Percentiles rank a stretch among this genome's conserved stretches.
Evolutionary conservation across 2,113 vertebrate species (phyloP).

Genomic region (Tursiops truncatus): DNA sequence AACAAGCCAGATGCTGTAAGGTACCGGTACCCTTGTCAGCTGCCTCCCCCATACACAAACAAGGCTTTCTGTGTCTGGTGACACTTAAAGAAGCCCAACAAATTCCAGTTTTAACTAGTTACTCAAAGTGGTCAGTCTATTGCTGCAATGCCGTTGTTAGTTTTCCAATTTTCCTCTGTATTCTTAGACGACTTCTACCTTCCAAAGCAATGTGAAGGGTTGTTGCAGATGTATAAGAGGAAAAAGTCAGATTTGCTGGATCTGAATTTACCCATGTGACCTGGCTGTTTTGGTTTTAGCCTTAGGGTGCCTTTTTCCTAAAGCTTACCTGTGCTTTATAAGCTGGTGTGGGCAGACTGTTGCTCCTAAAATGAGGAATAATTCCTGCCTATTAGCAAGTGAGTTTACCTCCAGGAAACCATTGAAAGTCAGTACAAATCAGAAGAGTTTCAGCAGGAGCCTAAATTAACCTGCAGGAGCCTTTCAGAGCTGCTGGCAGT

Average conservation of each 20-base stretch:
- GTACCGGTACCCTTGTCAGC: neutral
- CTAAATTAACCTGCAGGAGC: constrained; percentile 76
- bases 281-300: constrained; percentile 60
- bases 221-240: neutral
- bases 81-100: neutral
- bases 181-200: neutral
- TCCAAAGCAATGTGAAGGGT: neutral
- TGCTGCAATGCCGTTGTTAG: neutral
- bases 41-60: neutral
- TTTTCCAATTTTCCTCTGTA: neutral
- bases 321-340: constrained; percentile 56
- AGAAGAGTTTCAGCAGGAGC: constrained; percentile 71
- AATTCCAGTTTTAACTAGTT: neutral
- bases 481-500: constrained; percentile 55
- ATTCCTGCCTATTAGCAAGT: constrained; percentile 75
- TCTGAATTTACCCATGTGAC: neutral
- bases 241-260: neutral
- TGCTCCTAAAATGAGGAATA: constrained; percentile 75
- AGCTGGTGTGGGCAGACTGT: constrained; percentile 47
- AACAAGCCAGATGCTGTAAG: neutral
- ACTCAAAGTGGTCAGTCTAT: neutral
- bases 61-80: neutral
- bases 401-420: constrained; percentile 78
- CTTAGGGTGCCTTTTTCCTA: constrained; percentile 40
- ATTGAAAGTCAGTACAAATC: constrained; percentile 72